These are phyloP conservation scores for Scartelaos histophorus DNA, from an alignment of 2,113 vertebrate genomes.

Conservation along the genomic window DNA sequence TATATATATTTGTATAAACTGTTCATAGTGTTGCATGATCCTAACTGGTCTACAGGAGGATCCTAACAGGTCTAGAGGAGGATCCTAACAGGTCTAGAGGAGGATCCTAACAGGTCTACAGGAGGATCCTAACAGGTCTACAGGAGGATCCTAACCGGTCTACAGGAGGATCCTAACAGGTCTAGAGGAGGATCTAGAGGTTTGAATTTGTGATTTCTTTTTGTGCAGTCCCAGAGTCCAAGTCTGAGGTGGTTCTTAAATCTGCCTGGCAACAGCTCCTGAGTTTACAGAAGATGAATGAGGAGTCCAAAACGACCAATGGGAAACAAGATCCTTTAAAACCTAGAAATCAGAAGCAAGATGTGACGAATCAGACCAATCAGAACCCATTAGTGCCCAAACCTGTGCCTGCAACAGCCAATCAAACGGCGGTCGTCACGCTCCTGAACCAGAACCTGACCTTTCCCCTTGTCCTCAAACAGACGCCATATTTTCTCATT, in stretches of 20 bases:
- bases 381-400: not conserved
- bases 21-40: no score
- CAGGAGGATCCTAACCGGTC: no score
- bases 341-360: not conserved
- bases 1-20: no score
- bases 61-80: not conserved
- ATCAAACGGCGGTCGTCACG: not conserved
- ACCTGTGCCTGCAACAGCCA: not conserved
- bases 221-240: not conserved
- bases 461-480: constrained; percentile 31
- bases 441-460: not conserved
- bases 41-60: constrained; percentile 32
- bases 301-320: not conserved
- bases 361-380: not conserved
- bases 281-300: not conserved
- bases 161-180: no score
- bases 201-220: not conserved
- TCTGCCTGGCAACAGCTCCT: not conserved
- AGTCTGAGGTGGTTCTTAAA: not conserved
- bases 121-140: no score
- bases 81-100: not conserved
- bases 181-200: no score
- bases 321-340: not conserved
- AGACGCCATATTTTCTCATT: constrained; percentile 52
- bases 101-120: not conserved